Evolutionary conservation across 2,888 invertebrate species (phyloP).

Genomic region (Macropis europaea): DNA sequence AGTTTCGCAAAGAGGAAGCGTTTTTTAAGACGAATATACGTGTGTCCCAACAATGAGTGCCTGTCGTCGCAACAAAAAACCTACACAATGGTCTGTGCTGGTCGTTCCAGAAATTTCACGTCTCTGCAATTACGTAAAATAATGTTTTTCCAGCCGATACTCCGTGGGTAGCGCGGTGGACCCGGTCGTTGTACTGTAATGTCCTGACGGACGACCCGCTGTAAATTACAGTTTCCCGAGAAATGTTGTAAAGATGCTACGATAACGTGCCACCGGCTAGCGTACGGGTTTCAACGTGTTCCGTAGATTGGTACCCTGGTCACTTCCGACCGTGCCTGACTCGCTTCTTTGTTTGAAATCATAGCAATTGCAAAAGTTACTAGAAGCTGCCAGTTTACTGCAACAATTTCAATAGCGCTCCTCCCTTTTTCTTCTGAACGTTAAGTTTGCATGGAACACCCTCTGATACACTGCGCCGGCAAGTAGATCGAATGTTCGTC

Average conservation of each 20-base stretch:
- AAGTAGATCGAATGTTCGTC: slow-evolving; percentile 20
- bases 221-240: slow-evolving; percentile 43
- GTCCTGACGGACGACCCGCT: slow-evolving; percentile 21
- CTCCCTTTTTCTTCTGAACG: too few relatives aligned
- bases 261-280: slow-evolving; percentile 30
- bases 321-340: background rate
- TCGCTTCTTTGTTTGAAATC: background rate
- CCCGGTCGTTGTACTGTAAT: slow-evolving; percentile 34
- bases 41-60: background rate
- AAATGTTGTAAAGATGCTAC: slow-evolving; percentile 32
- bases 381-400: too few relatives aligned
- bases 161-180: background rate
- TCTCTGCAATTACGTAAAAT: slow-evolving; percentile 32
- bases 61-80: background rate
- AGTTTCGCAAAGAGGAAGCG: background rate
- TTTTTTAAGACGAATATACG: background rate
- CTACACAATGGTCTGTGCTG: background rate
- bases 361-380: too few relatives aligned
- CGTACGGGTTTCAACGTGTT: background rate
- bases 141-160: slow-evolving; percentile 7
- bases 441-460: background rate
- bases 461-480: slow-evolving; percentile 2
- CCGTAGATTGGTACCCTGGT: background rate
- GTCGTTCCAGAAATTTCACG: slow-evolving; percentile 21
- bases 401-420: too few relatives aligned